Percentiles rank a stretch among this genome's conserved stretches.
These are phyloP conservation scores for Hyperoplus lanceolatus DNA, from an alignment of 2,797 vertebrate genomes.

Conservation along the genomic window DNA sequence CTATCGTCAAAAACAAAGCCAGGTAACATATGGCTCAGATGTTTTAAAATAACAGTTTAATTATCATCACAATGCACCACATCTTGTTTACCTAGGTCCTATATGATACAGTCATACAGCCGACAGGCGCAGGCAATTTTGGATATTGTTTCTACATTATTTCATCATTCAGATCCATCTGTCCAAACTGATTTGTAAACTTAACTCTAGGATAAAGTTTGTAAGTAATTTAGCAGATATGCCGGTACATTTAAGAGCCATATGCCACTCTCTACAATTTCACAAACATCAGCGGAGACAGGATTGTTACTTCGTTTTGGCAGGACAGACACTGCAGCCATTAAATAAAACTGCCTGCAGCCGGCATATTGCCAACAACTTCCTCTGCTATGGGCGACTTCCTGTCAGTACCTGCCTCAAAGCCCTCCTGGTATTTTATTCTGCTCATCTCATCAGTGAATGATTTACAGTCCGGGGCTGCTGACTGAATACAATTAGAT, in stretches of 20 bases:
- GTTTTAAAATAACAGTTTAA: not conserved
- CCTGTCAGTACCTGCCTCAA: constrained; percentile 23
- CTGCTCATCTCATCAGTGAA: constrained; percentile 51
- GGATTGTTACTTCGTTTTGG: not conserved
- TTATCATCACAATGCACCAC: not conserved
- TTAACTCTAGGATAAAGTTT: not conserved
- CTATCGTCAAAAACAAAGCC: not conserved
- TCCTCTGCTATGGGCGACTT: constrained; percentile 6
- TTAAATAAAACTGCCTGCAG: constrained; percentile 5
- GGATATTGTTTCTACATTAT: not conserved
- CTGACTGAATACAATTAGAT: constrained; percentile 67
- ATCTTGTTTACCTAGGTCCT: too few relatives aligned
- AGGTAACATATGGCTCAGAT: not conserved
- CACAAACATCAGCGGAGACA: not conserved
- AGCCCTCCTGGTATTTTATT: constrained; percentile 43
- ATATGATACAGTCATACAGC: not conserved
- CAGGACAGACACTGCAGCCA: constrained; percentile 13
- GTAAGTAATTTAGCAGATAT: not conserved
- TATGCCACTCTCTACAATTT: not conserved
- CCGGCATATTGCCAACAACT: constrained; percentile 17
- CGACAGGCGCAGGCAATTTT: not conserved
- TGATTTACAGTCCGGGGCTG: constrained; percentile 54
- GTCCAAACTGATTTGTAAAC: too few relatives aligned
- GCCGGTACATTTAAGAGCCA: not conserved
- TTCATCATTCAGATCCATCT: constrained; percentile 3